These are phyloP conservation scores for Bujurquina vittata DNA, from an alignment of 2,113 vertebrate genomes.

Conservation along the genomic window DNA sequence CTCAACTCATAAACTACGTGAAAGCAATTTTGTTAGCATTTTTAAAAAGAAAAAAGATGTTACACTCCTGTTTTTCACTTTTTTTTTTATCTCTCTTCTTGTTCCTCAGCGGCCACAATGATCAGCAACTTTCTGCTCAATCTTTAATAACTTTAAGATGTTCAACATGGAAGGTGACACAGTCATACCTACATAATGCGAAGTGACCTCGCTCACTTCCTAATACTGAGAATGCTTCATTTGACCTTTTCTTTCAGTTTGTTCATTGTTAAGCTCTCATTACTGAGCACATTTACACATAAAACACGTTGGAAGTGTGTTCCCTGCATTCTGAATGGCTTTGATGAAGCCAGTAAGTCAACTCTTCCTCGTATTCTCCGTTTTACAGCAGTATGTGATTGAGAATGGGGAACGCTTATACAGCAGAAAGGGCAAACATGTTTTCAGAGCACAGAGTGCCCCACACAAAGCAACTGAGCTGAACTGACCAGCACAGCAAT, in stretches of 20 bases:
- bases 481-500: not conserved
- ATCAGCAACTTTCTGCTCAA: not conserved
- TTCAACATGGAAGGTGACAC: not conserved
- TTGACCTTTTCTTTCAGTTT: constrained; percentile 3
- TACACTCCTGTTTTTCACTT: not conserved
- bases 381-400: not conserved
- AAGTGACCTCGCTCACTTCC: too few relatives aligned
- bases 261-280: not conserved
- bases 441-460: not conserved
- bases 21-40: not conserved
- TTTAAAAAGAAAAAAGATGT: not conserved
- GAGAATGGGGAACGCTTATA: not conserved
- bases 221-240: not conserved
- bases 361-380: not conserved
- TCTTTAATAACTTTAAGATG: not conserved
- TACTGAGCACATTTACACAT: not conserved
- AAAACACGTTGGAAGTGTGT: not conserved
- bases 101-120: not conserved
- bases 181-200: too few relatives aligned
- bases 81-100: not conserved
- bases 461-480: not conserved
- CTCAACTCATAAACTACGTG: not conserved
- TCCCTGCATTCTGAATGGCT: not conserved
- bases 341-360: not conserved
- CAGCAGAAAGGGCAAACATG: not conserved